phyloP scores from a whole-genome alignment of 37 sponge, comb jelly and placozoan genomes.

The Corticium candelabrum region DNA sequence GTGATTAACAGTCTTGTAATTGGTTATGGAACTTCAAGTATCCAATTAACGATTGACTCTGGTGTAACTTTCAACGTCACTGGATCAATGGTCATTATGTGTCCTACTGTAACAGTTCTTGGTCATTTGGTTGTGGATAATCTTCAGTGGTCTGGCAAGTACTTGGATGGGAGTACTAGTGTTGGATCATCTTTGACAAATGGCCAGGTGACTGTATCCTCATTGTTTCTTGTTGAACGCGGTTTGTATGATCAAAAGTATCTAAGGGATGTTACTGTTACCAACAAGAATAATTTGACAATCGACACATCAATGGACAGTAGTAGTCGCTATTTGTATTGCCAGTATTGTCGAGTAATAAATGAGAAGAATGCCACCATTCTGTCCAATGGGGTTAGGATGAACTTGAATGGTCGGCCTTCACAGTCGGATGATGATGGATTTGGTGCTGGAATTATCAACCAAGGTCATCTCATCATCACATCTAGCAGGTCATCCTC shows the following conservation, averaged over 20 bases:
- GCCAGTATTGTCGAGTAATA: not conserved
- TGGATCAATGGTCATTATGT: not conserved
- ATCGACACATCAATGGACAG: constrained; percentile 9
- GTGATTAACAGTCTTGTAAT: not conserved
- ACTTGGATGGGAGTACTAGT: not conserved
- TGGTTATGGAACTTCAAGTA: not conserved
- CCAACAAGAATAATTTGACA: not conserved
- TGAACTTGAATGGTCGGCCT: not conserved
- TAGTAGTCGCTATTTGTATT: not conserved
- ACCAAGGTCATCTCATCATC: not conserved
- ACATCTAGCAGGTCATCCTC: not conserved
- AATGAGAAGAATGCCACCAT: not conserved
- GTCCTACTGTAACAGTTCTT: not conserved
- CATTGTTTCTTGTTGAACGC: not conserved
- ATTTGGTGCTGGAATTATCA: not conserved
- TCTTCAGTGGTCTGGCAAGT: not conserved
- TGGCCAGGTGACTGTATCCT: not conserved
- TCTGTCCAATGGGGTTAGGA: not conserved
- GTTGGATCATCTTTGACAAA: too few relatives aligned
- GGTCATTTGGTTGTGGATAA: not conserved
- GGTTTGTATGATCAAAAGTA: not conserved
- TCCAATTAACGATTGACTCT: not conserved
- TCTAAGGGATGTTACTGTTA: not conserved
- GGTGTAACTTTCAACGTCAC: not conserved
- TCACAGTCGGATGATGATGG: not conserved